Base-by-base conservation (phyloP, 2,888 invertebrate species). In the Villa cingulata region DNA sequence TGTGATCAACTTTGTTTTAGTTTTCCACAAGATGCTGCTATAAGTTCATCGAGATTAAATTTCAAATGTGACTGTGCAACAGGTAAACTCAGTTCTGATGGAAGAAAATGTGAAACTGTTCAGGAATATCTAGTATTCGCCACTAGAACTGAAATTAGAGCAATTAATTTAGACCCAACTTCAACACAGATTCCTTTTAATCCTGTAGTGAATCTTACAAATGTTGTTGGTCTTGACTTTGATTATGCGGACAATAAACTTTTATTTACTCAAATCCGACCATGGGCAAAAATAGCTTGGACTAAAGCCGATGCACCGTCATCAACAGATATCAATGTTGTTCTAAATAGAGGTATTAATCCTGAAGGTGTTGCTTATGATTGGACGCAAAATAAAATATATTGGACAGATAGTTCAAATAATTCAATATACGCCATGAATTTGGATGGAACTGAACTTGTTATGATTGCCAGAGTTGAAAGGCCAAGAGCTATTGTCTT, bases 1-100 rank as follows among this genome's bases (percentile, higher is more conserved):
- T 98, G 97, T 64, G 86, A 90, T 43, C 97, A 98, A 61, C 74
- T 98, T 0, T 98, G 98, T 65, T 97, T 97, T 68, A 87, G 95
- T 39, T 83, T 83, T 61, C 92, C 95, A 1, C 77, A 76, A 0
- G 83, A 84, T 12, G 59, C 64, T 3, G 61, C 72, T 0, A 64
- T 69, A n/a, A 71, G 72, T 34, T 57, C 63, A 0, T 60, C 64
- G 20, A 70, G 71, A 2, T 64, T 72, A 23, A 74, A 73, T 43
- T 82, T 79, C 55, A 78, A 74, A 34, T 98, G 97, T 64, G 89
- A 86, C n/a, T 98, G 97, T 63, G 86, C 96, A 0, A 83, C 86
- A 0, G 97, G 97, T 0, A 78, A 81, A 55, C 69, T 94, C 12
- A 72, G 77, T 0, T 62, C 71, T 0, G 77, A 75, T 48, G 74